Conservation (phyloP, 2,113 vertebrate genomes). For the Nannospalax galili region DNA sequence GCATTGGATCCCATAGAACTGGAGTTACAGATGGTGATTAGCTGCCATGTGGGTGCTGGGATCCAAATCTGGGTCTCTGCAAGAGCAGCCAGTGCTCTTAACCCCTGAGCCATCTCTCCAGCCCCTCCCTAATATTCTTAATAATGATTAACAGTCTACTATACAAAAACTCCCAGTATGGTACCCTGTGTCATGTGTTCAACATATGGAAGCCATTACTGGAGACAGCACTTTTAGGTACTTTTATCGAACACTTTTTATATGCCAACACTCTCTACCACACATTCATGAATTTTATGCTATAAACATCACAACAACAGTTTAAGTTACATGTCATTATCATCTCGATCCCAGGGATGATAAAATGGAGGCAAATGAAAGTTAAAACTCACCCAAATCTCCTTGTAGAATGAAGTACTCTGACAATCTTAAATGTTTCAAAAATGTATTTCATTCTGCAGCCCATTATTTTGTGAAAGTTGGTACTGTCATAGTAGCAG, state of each 20-base stretch:
- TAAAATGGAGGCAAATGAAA: background rate
- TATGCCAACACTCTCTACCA: background rate
- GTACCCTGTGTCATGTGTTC: background rate
- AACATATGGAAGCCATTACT: background rate
- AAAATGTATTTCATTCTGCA: background rate
- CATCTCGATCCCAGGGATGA: background rate
- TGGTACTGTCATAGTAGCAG: background rate
- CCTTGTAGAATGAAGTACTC: background rate
- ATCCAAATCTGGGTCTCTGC: too few species aligned
- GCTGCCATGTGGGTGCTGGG: too few species aligned
- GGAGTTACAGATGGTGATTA: too few species aligned
- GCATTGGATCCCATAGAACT: too few species aligned
- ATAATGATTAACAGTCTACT: background rate
- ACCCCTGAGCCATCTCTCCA: too few species aligned
- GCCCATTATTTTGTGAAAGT: background rate
- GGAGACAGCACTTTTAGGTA: background rate
- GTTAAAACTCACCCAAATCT: background rate
- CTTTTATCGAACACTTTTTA: background rate
- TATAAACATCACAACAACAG: background rate
- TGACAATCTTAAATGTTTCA: slow-evolving; percentile 4
- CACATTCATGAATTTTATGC: background rate
- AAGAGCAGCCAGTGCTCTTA: too few species aligned
- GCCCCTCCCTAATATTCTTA: background rate
- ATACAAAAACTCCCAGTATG: background rate
- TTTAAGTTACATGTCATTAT: background rate